phyloP scores from a whole-genome alignment of 1,140 invertebrate species.

The Vanessa atalanta region DNA sequence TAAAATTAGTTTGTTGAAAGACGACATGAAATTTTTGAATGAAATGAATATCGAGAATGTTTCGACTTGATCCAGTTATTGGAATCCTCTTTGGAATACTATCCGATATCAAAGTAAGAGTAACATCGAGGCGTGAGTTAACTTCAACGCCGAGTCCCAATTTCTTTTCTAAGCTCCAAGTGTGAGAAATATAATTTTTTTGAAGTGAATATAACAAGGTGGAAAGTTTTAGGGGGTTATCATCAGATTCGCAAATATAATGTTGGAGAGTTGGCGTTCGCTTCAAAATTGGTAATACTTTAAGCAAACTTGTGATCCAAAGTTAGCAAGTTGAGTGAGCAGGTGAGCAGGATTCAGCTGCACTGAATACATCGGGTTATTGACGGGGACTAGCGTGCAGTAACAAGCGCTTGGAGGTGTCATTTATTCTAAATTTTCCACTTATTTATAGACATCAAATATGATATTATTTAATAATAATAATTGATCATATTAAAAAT shows the following conservation, averaged over 20 bases:
- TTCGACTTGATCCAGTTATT: slow-evolving; percentile 37
- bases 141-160: slow-evolving; percentile 49
- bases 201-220: slow-evolving; percentile 56
- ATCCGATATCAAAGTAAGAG: slow-evolving; percentile 57
- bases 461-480: too few species aligned
- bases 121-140: slow-evolving; percentile 38
- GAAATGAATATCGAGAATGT: background rate
- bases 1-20: background rate
- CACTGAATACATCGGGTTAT: slow-evolving; percentile 62
- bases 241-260: slow-evolving; percentile 64
- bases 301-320: slow-evolving; percentile 64
- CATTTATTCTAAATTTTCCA: background rate
- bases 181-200: slow-evolving; percentile 51
- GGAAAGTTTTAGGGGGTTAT: slow-evolving; percentile 50
- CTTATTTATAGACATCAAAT: background rate
- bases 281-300: slow-evolving; percentile 72
- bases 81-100: slow-evolving; percentile 37
- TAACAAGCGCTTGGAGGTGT: background rate
- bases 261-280: slow-evolving; percentile 51
- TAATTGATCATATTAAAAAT: too few species aligned
- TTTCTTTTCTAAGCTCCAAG: slow-evolving; percentile 52
- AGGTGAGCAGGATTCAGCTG: too few species aligned
- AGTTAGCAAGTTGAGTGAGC: slow-evolving; percentile 63
- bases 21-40: background rate
- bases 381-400: slow-evolving; percentile 32